Base-by-base conservation (phyloP, 2,888 invertebrate genomes). In the Galerucella nymphaeae region DNA sequence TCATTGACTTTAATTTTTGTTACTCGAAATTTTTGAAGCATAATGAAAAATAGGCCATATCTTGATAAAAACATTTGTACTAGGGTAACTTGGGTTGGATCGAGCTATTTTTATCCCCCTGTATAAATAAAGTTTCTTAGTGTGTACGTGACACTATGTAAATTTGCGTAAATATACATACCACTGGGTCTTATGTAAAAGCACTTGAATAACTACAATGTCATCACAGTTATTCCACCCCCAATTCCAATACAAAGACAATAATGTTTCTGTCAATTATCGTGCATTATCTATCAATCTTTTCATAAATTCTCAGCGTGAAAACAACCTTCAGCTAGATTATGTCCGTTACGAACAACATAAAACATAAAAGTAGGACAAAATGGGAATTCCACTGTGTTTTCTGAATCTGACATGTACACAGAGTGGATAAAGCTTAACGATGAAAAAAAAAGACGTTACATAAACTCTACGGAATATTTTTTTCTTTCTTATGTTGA, bases 321-420 rank as follows among this genome's bases (percentile, higher is more conserved):
- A 14, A 59, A 67, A 48, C 41, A 30, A 66, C 58, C 50, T 66
- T 66, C 66, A 42, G 18, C 10, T 45, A 48, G 23, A 13, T 30
- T n/a, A n/a, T n/a, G 42, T 62, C 42, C 11, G 13, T 11, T 16
- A 16, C 16, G 42, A 41, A 62, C 42, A 50, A 67, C 18, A 61
- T 67, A 67, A n/a, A 67, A 67, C 59, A 67, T 18, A 16, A 67
- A 67, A 67, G 67, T 67, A 67, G 67, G 67, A 50, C 67, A 67
- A 38, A 67, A 16, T 61, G 48, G 61, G 67, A 41, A 67, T 67
- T 67, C 45, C 59, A 14, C 45, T 58, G 42, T 58, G 45, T 61
- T 62, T 62, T 62, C 58, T 66, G 58, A 58, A 30, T 20, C 45
- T 58, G 58, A 57, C 58, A 58, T 41, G 9, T 45, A 18, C 9